Evolutionary conservation across 2,113 vertebrate species (phyloP), one percentile per base, ranked within the genome.

Genomic region (Pantherophis guttatus): DNA sequence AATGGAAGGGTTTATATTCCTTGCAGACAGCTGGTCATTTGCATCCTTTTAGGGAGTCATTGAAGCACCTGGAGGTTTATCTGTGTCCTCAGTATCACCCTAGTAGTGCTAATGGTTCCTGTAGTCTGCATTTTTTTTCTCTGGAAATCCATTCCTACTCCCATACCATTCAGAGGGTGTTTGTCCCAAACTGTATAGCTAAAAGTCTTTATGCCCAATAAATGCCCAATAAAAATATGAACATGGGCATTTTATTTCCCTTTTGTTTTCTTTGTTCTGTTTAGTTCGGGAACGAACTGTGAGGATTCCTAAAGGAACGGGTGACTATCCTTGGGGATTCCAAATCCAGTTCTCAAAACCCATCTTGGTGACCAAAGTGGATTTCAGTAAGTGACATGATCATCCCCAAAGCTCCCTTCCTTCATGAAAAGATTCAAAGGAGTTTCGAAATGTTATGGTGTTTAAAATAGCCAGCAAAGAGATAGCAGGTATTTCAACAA

Each of bases 331-430:
- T 0, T 99, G 99, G 98, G 98, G 99, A 86, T 99, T 99, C 95
- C 97, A 98, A 89, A 99, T 99, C 95, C 98, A 99, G 95, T 99
- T 98, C 96, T 99, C 98, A 85, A 99, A 99, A 96, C 98, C 98
- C 50, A 99, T 99, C 39, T 95, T 99, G 86, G 98, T 99, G 13
- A 99, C 99, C 39, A 98, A 99, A 97, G 98, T 99, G 59, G 99
- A 99, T 94, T 98, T 99, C 94, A 99, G 99, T 99, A 98, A 98
- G 98, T 98, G 88, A 1, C 89, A 19, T 44, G 33, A 81, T 44
- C 33, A 81, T 44, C 91, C 88, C 0, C 70, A 89, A 24, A 88
- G 7, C 24, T 88, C 58, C 81, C 86, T 57, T 94, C 94, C 12
- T 3, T 88, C 29, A 8, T 19, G 21, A 85, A 75, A 39, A 86